A percentile compares a stretch with the other conserved stretches of the same genome.
Conservation (phyloP, 2,113 vertebrate species). For the Phrynocephalus versicolor region DNA sequence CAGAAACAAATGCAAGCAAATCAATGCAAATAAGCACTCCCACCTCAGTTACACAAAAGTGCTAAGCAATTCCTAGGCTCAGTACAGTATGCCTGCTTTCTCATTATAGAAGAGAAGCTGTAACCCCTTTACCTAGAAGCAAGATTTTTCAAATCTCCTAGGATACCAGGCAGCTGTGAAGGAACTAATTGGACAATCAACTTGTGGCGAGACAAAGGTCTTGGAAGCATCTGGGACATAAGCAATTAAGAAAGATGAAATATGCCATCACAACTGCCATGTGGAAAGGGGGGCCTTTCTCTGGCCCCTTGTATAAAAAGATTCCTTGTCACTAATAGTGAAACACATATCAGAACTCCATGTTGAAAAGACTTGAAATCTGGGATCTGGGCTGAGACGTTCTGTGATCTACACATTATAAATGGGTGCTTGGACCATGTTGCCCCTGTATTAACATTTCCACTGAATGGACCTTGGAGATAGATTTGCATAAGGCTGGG, state of each 20-base stretch:
- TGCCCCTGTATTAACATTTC: not conserved
- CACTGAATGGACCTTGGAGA: not conserved
- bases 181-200: conserved; percentile 50
- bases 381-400: not conserved
- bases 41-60: not conserved
- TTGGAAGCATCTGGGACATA: not conserved
- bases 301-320: not conserved
- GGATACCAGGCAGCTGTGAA: conserved; percentile 47
- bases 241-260: conserved; percentile 38
- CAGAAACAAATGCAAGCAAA: not conserved
- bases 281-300: conserved; percentile 11
- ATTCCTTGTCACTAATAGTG: conserved; percentile 16
- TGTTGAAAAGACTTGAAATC: not conserved
- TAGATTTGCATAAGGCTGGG: not conserved
- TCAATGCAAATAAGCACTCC: not conserved
- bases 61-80: not conserved
- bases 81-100: not conserved
- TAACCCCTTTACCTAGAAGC: conserved; percentile 14
- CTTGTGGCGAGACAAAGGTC: conserved; percentile 20
- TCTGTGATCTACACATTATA: not conserved
- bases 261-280: not conserved
- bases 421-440: not conserved
- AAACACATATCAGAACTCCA: not conserved
- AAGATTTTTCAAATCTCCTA: conserved; percentile 55
- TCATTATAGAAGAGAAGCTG: not conserved